A percentile compares a stretch with the other conserved stretches of the same genome.
Conservation (phyloP, 2,888 invertebrate genomes). For the Pammene aurita region DNA sequence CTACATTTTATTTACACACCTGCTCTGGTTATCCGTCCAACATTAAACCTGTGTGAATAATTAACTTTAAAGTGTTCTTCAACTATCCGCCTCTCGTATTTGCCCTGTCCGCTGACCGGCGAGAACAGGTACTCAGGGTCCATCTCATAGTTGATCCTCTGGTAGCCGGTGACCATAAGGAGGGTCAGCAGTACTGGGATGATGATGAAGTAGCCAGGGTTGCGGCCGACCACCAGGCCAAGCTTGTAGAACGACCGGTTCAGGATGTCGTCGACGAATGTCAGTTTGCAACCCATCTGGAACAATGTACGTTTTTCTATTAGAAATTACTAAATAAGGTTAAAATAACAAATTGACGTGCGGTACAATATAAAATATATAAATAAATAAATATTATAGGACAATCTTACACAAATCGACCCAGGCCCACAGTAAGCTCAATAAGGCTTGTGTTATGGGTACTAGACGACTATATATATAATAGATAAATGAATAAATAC, state of each 20-base stretch:
- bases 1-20: slow-evolving; percentile 82
- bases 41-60: slow-evolving; percentile 92
- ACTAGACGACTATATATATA: no score
- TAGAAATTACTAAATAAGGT: neutral
- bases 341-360: no score
- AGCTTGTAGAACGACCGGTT: slow-evolving; percentile 92
- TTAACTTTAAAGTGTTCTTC: slow-evolving; percentile 94
- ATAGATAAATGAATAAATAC: no score
- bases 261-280: slow-evolving; percentile 90
- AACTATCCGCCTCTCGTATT: slow-evolving; percentile 90
- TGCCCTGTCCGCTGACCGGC: slow-evolving; percentile 93
- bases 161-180: slow-evolving; percentile 94
- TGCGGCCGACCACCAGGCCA: slow-evolving; percentile 89
- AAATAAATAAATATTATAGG: no score
- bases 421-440: no score
- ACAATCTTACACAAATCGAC: no score
- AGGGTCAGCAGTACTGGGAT: slow-evolving; percentile 91
- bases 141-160: slow-evolving; percentile 93
- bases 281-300: slow-evolving; percentile 89
- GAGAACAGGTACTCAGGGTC: slow-evolving; percentile 97
- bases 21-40: slow-evolving; percentile 93
- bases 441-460: no score
- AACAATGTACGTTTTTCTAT: slow-evolving; percentile 52
- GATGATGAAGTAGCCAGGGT: slow-evolving; percentile 95
- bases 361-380: no score